Base-by-base conservation (phyloP, 2,888 invertebrate species). In the Pemphredon lugubris region DNA sequence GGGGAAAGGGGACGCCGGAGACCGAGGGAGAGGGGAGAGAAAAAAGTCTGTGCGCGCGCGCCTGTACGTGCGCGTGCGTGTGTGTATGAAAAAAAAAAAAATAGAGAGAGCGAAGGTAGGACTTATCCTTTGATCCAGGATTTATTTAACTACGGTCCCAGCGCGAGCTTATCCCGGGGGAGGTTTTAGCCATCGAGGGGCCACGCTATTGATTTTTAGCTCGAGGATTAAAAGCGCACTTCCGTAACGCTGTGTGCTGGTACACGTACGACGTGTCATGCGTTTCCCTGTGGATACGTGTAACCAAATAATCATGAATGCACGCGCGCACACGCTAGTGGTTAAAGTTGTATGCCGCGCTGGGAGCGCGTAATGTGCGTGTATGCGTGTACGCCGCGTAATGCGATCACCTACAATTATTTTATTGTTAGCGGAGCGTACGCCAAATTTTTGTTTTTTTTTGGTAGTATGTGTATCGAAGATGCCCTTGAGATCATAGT, bases 51-150 rank as follows among this genome's bases (percentile, higher is more conserved):
- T 39, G 42, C 42, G 6, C 20, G 20, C 30, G 37, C 30, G 34
- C 32, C 47, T 16, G 53, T 55, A 59, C 44, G 54, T 37, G 50
- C n/a, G n/a, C n/a, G n/a, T 16, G 60, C 60, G 68, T 71, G 72
- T 77, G 76, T 64, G 72, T 65, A 65, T 60, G 61, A 74, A 75
- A 79, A 79, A 80, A n/a, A n/a, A n/a, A n/a, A n/a, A n/a, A n/a
- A n/a, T n/a, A n/a, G n/a, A 71, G 86, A 88, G 84, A 85, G 84
- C 61, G 68, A 70, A 82, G 81, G 74, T 61, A 78, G 85, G 85
- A 84, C 87, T 89, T 86, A 89, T 89, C 89, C 89, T 86, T 89
- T 89, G 88, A 89, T 89, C 89, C 89, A 79, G 89, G 89, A 89
- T 89, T 89, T 89, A 89, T 89, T 89, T 89, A 89, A 89, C 88